Conservation (phyloP, 2,113 vertebrate genomes). For the Corydoras sp. region DNA sequence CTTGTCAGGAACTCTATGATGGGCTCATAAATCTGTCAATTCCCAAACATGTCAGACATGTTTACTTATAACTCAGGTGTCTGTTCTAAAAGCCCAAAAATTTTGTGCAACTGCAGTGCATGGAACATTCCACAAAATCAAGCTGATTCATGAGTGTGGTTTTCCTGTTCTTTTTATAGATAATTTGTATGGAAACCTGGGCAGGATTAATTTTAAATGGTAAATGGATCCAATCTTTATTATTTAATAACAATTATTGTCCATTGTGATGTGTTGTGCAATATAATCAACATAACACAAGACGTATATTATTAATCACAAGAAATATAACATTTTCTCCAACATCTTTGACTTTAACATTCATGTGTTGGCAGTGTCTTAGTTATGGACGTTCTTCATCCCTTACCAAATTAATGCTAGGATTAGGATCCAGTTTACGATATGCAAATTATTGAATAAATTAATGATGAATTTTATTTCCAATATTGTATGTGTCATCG, state of each 20-base stretch:
- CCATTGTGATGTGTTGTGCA: conserved; percentile 34
- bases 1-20: no score
- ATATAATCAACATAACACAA: conserved; percentile 55
- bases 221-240: conserved; percentile 14
- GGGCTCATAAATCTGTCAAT: no score
- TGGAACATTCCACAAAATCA: conserved; percentile 34
- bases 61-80: no score
- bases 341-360: conserved; percentile 49
- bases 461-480: no score
- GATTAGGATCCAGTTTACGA: no score
- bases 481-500: no score
- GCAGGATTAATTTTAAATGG: conserved; percentile 5
- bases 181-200: conserved; percentile 23
- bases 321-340: conserved; percentile 40
- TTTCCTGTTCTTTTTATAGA: conserved; percentile 46
- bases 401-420: no score
- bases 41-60: no score
- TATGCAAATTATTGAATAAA: no score
- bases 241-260: conserved; percentile 37
- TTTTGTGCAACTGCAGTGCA: neutral
- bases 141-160: conserved; percentile 23
- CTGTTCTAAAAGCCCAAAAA: neutral
- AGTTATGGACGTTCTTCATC: no score
- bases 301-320: conserved; percentile 52
- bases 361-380: no score